Evolutionary conservation across 2,888 invertebrate genomes (phyloP).

Genomic region (Crematogaster levior): DNA sequence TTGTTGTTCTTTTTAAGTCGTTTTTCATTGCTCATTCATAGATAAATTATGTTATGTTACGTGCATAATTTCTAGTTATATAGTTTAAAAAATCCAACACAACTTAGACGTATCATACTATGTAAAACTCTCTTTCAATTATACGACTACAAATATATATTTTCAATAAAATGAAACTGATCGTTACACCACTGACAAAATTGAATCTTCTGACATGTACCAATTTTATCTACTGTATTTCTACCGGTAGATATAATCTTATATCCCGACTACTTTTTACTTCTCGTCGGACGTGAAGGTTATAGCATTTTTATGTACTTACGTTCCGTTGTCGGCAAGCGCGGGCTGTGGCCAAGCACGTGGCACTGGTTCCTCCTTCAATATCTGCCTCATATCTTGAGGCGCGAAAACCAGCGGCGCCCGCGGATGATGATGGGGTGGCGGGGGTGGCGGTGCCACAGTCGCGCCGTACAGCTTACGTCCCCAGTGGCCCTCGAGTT

Average conservation of each 20-base stretch:
- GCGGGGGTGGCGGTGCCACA: slow-evolving; percentile 84
- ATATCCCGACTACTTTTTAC: neutral
- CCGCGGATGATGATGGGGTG: slow-evolving; percentile 84
- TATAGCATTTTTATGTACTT: slow-evolving; percentile 66
- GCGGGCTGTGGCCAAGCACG: slow-evolving; percentile 84
- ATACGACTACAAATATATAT: neutral
- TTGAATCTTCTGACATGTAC: neutral
- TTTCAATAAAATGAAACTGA: neutral
- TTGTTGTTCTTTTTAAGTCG: neutral
- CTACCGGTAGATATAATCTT: neutral
- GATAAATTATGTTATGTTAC: neutral
- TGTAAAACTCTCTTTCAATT: neutral
- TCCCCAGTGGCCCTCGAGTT: slow-evolving; percentile 84
- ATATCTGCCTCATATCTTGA: slow-evolving; percentile 85
- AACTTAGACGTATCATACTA: neutral
- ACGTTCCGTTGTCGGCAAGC: slow-evolving; percentile 84
- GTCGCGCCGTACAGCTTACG: slow-evolving; percentile 84
- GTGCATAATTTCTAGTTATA: neutral
- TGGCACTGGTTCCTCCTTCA: slow-evolving; percentile 85
- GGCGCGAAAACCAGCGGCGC: slow-evolving; percentile 84
- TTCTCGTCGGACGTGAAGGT: neutral
- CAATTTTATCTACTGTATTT: neutral
- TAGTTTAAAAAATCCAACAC: neutral
- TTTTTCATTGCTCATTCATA: neutral
- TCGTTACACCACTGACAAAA: neutral